Base-by-base conservation (phyloP, 2,888 invertebrate species). In the Eristalis intricaria region DNA sequence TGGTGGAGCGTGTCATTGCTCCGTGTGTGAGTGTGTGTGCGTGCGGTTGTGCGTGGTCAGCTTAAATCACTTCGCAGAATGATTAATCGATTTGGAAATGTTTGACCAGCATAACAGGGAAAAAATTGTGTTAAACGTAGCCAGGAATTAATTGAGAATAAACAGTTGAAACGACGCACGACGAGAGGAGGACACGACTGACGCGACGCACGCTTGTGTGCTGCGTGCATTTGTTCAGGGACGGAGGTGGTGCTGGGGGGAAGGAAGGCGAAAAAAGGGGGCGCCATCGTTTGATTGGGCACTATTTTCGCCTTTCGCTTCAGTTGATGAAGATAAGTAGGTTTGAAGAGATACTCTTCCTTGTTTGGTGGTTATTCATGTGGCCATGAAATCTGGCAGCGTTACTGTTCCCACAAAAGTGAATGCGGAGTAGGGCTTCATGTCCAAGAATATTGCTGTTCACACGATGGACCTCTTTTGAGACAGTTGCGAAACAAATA, bases 41-140 rank as follows among this genome's bases (percentile, higher is more conserved):
- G 19, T 32, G 11, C 58, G 10, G 61, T 26, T 68, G 63, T 26
- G 40, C 32, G 26, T 38, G 64, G 19, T 58, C 23, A 74, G 35
- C 22, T 69, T 69, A 38, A 84, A 68, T 71, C 40, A 77, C 69
- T 50, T 65, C 15, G 78, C 70, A 1, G 61, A 74, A 75, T 82
- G 78, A 86, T 86, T 78, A 86, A 86, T 86, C 78, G 78, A 82
- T 82, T 74, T 65, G 13, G 70, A 61, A 78, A 75, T 81, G 74
- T 63, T 81, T 60, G 35, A 73, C 69, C 43, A 60, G 60, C 61
- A 43, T 26, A 60, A 84, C 60, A 75, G 75, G 63, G 23, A 64
- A 43, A 61, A 23, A 29, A 35, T 50, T 56, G 23, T 32, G 64
- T 75, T 56, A 63, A 79, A 71, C 63, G 56, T 75, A 64, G 56